phyloP scores from a whole-genome alignment of 2,797 vertebrate genomes.

The Alcedo atthis region DNA sequence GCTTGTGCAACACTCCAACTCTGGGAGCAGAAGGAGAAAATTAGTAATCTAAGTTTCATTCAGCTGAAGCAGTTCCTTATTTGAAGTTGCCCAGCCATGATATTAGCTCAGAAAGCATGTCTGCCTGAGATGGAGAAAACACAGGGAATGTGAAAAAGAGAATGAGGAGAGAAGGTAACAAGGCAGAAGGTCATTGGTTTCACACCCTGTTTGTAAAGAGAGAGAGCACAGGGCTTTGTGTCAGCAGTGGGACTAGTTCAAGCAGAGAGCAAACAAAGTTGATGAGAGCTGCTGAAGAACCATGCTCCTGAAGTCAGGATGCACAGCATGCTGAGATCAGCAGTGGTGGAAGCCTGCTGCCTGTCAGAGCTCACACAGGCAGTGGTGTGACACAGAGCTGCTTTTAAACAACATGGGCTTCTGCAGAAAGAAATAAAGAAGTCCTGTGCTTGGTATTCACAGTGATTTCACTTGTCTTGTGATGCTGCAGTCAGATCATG shows the following conservation, averaged over 20 bases:
- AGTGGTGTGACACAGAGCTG: accelerated
- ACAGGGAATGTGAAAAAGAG: background rate
- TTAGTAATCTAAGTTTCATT: background rate
- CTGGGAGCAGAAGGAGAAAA: background rate
- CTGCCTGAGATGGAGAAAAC: background rate
- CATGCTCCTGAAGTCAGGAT: background rate
- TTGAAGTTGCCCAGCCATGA: background rate
- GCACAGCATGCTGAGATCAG: background rate
- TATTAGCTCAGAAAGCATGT: background rate
- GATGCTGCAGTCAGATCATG: background rate
- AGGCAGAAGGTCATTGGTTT: background rate
- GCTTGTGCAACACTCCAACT: background rate
- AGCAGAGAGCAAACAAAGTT: background rate
- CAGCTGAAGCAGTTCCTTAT: background rate
- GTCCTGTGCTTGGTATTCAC: background rate
- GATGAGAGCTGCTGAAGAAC: background rate
- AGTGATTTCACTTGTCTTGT: background rate
- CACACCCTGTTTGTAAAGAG: background rate
- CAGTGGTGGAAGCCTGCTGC: background rate
- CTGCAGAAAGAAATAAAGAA: background rate
- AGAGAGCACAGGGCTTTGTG: background rate
- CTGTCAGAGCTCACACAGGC: accelerated
- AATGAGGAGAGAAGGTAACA: background rate
- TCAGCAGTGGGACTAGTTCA: background rate
- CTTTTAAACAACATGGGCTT: accelerated